These are phyloP conservation scores for Buphagus erythrorhynchus DNA, from an alignment of 2,797 vertebrate species.

Conservation along the genomic window DNA sequence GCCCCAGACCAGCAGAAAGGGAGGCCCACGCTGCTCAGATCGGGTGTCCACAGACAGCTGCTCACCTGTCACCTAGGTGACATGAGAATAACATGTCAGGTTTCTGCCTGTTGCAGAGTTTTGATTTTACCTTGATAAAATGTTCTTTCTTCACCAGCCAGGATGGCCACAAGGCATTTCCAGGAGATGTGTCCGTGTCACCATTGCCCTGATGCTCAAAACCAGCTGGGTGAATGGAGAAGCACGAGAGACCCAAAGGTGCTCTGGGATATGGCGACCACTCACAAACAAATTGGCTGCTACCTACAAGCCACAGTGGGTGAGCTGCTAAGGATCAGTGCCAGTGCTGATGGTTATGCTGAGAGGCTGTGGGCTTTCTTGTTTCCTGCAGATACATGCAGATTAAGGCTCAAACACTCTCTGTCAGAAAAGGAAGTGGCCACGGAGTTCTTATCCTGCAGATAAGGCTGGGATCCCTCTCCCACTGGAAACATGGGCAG, in stretches of 20 bases:
- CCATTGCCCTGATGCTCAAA: neutral
- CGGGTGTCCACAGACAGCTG: neutral
- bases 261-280: neutral
- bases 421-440: neutral
- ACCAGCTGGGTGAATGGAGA: neutral
- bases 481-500: neutral
- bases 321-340: neutral
- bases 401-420: neutral
- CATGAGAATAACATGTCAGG: neutral
- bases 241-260: accelerated
- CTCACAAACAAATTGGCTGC: neutral
- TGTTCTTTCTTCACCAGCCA: neutral
- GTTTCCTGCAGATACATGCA: neutral
- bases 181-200: accelerated
- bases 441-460: neutral
- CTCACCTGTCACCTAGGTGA: neutral
- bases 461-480: neutral
- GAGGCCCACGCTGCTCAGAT: neutral
- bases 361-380: neutral
- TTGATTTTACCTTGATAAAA: neutral
- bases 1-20: neutral
- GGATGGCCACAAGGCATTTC: neutral
- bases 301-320: neutral
- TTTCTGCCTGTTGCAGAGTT: neutral
- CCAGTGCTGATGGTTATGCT: neutral